Base-by-base conservation (phyloP, 2,888 invertebrate species). In the Minunthozetes semirufus region DNA sequence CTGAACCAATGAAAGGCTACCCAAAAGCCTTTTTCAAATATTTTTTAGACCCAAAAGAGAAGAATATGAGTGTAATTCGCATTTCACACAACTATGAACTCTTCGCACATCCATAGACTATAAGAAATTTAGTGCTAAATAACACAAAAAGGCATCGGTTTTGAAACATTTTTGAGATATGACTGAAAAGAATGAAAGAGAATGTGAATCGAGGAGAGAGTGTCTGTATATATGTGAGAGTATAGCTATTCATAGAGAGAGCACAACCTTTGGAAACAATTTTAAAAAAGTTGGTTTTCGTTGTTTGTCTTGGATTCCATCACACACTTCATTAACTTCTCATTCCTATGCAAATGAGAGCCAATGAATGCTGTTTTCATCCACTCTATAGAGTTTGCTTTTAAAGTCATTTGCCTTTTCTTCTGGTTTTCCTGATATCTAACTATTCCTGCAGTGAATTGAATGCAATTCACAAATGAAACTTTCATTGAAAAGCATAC, bases 241-340 rank as follows among this genome's bases (percentile, higher is more conserved):
- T 63, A 33, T 56, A 25, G 4, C 33, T 33, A 33, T 33, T 33
- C 33, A 42, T 42, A 42, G 8, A 42, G 42, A 33, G 13, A 61
- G n/a, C 61, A 66, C 27, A 66, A 53, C 53, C 53, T 19, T 38
- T n/a, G n/a, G 17, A 29, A 66, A 66, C 2, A n/a, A 27, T 38
- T 33, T 27, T 59, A 59, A 56, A 66, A 66, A 70, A 17, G 25
- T 76, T 77, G 76, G 74, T 70, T 70, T 70, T 2, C 77, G 78
- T 78, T 78, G 79, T 77, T 78, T 78, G 77, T n/a, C 75, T 76
- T 77, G 75, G 77, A 78, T 78, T 77, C 79, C 78, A 78, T 78
- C 77, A 78, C 76, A 77, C 78, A 79, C 77, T 78, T 79, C 79
- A 79, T 79, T 79, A 78, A 79, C 78, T 78, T 78, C 78, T 78